Evolutionary conservation across 1,140 invertebrate genomes (phyloP).

Genomic region (Drosophila nigromelanica): DNA sequence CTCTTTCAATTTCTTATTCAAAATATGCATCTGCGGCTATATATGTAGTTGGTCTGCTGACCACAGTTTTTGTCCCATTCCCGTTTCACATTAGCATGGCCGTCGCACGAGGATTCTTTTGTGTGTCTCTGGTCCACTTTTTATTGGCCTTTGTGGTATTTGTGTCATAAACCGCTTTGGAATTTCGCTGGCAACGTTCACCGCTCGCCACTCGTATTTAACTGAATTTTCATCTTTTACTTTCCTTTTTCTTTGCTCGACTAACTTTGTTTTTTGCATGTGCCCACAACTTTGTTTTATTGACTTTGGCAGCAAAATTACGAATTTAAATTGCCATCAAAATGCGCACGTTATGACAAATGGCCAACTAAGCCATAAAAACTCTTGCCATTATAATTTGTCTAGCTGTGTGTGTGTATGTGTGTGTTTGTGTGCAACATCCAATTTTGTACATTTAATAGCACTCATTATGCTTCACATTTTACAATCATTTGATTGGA

Average conservation of each 20-base stretch:
- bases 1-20: conserved; percentile 35
- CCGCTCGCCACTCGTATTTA: conserved; percentile 25
- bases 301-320: conserved; percentile 52
- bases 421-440: background rate
- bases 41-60: conserved; percentile 32
- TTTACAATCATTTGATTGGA: conserved; percentile 32
- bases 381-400: conserved; percentile 43
- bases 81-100: conserved; percentile 28
- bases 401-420: conserved; percentile 8
- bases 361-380: conserved; percentile 60
- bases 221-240: conserved; percentile 35
- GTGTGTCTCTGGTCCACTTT: conserved; percentile 25
- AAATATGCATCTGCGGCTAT: background rate
- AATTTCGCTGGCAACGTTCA: conserved; percentile 26
- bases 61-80: conserved; percentile 22
- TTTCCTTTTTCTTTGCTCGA: conserved; percentile 24
- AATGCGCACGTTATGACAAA: conserved; percentile 68
- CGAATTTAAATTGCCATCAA: conserved; percentile 57
- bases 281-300: conserved; percentile 57
- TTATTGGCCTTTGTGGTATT: conserved; percentile 38
- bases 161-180: conserved; percentile 60
- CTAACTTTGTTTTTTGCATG: conserved; percentile 17
- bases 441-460: conserved; percentile 55
- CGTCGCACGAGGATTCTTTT: conserved; percentile 2
- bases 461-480: conserved; percentile 58